Evolutionary conservation across 2,888 invertebrate species (phyloP), one percentile per base, ranked within the genome.

Genomic region (Ophraella communa): DNA sequence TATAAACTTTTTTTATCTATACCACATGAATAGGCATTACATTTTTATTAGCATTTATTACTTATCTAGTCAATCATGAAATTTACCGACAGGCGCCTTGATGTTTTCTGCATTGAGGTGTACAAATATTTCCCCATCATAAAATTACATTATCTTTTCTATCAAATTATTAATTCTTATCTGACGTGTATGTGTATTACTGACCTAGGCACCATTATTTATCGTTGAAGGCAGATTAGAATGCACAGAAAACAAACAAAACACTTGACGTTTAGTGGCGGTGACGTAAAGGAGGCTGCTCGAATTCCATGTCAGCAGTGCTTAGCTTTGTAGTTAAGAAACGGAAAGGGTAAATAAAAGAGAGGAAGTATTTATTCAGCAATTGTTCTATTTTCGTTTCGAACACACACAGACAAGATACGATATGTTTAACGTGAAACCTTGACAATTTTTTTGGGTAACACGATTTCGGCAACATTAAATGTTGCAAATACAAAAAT

Each of bases 191-290:
- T 39, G 17, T 39, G 39, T 47, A 20, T 47, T 23, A 47, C 47
- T 47, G 47, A 47, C 47, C 47, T 47, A 47, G 47, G n/a, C 47
- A 45, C 23, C 45, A 3, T n/a, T n/a, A n/a, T 45, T 45, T 45
- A 45, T 45, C 45, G 21, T n/a, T n/a, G 42, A n/a, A 18, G 17
- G 8, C 42, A 18, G 42, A 42, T 42, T 42, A 42, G 30, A 42
- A 42, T 14, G 23, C 47, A 23, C 23, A 11, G 20, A 47, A 47
- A 47, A 47, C 21, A 47, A 47, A 47, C 23, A 47, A 47, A 47
- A 23, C 47, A 21, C 47, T 47, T 47, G 47, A 47, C 23, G 11
- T 23, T 47, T 47, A 47, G 23, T 4, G 21, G 7, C 23, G 21
- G 47, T 47, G 47, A 47, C 47, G 23, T 47, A 47, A 23, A 47